Evolutionary conservation across 2,888 invertebrate species (phyloP), one percentile per base, ranked within the genome.

Genomic region (Quadroppia sp.): DNA sequence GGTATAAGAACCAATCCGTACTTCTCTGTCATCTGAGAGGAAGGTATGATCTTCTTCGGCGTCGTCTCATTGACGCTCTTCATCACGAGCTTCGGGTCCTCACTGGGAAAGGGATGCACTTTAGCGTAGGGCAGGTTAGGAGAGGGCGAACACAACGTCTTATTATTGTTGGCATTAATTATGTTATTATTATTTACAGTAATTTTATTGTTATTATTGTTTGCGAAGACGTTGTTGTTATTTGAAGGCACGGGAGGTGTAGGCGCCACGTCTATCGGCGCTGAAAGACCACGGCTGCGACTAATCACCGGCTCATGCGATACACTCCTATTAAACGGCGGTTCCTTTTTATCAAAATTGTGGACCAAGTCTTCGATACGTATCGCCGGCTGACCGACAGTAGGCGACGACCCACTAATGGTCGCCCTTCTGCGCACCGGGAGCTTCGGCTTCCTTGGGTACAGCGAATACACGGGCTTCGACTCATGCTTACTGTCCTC

Each of bases 331-430:
- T 74, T 76, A 69, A 77, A 74, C 20, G 69, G 72, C 36, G 4
- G 2, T 4, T 79, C 79, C 40, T 67, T 75, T 50, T 75, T 76
- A 48, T 75, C 75, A n/a, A 74, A 75, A 64, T 77, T 76, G 2
- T 20, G 32, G n/a, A 78, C 76, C 40, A 78, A 69, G 36, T 78
- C 78, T 80, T 90, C 89, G 74, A 89, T 86, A 79, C 87, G 85
- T 78, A 87, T 85, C 76, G 78, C 86, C 74, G 88, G 87, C 40
- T 87, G 83, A 79, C 86, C 86, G 77, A 86, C 85, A 17, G 86
- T 86, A n/a, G 89, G 89, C 78, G 88, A 88, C 74, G 88, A 90
- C 20, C 95, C 93, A 79, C 93, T 90, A 77, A 95, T 91, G 1
- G 94, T 92, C 79, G 94, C 92, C 23, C 95, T 86, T 15, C 94